Evolutionary conservation across 2,797 vertebrate genomes (phyloP).

Genomic region (Macropus fuliginosus): DNA sequence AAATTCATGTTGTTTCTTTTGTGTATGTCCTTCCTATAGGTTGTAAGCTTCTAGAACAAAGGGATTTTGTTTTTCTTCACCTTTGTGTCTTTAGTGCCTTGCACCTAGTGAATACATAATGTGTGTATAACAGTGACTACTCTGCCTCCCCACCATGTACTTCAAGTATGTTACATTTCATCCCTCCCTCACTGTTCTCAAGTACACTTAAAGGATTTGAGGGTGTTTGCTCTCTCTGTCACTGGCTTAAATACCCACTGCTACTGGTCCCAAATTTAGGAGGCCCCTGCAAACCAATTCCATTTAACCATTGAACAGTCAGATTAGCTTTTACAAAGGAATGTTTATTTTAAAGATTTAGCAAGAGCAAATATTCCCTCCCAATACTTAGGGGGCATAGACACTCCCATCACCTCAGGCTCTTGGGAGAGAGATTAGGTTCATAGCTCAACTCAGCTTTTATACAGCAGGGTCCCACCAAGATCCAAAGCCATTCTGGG

Average conservation of each 20-base stretch:
- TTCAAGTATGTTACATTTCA: neutral
- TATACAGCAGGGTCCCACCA: neutral
- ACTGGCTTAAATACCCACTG: neutral
- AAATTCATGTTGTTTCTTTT: neutral
- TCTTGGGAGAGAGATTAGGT: neutral
- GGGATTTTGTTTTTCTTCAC: neutral
- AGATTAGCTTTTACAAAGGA: neutral
- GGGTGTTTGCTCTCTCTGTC: neutral
- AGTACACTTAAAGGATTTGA: neutral
- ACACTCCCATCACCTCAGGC: neutral
- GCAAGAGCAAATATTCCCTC: neutral
- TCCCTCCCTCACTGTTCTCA: neutral
- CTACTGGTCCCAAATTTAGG: neutral
- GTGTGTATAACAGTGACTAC: neutral
- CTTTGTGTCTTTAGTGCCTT: neutral
- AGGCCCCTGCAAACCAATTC: neutral
- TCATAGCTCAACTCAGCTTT: neutral
- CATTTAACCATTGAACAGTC: neutral
- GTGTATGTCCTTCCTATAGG: neutral
- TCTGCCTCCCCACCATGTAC: neutral
- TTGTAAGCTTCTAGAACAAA: slow-evolving; percentile 11
- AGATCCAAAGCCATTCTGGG: neutral
- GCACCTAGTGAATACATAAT: neutral
- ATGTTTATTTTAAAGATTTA: neutral
- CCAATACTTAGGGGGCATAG: neutral